Conservation (phyloP, 2,888 invertebrate genomes). For the Drosophila tripunctata region DNA sequence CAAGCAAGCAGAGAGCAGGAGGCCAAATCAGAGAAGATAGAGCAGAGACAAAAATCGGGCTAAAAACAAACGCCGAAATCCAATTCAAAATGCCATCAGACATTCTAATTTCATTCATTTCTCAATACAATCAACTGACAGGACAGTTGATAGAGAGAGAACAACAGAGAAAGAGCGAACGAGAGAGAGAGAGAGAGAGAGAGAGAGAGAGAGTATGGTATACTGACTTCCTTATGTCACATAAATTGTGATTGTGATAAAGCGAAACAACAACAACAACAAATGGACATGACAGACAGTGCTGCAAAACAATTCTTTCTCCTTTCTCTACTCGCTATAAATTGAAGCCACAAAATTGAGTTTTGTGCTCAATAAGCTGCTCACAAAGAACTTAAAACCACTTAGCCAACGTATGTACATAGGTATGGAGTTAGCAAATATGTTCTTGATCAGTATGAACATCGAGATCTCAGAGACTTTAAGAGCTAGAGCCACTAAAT, state of each 20-base stretch:
- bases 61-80: constrained; percentile 60
- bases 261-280: constrained; percentile 30
- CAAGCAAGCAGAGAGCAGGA: constrained; percentile 14
- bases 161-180: background rate
- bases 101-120: constrained; percentile 79
- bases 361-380: constrained; percentile 27
- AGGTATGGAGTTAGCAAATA: no score
- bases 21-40: background rate
- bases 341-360: constrained; percentile 50
- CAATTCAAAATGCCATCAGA: constrained; percentile 78
- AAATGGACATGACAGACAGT: constrained; percentile 23
- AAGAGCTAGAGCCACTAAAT: no score
- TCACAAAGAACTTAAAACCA: no score
- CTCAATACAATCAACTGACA: constrained; percentile 70
- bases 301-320: constrained; percentile 30
- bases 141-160: background rate
- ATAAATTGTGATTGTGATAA: constrained; percentile 68
- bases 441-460: no score
- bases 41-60: background rate
- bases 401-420: no score
- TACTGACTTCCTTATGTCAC: constrained; percentile 56
- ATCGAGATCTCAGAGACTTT: no score
- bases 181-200: background rate
- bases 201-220: background rate
- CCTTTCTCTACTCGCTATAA: constrained; percentile 22